phyloP scores from a whole-genome alignment of 2,888 invertebrate species.

The Ormyrus nitidulus region DNA sequence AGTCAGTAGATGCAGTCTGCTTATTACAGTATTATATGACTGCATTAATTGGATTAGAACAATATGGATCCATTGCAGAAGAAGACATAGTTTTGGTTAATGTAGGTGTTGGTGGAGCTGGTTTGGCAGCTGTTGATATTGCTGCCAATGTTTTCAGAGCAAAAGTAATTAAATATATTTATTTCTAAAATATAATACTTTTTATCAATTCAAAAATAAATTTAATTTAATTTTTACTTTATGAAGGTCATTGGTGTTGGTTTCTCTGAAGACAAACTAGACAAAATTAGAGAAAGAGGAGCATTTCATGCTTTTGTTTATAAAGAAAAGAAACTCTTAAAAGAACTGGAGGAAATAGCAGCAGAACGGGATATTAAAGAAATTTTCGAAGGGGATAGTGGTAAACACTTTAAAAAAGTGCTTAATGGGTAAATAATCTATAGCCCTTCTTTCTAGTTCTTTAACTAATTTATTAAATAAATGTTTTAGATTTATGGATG shows the following conservation, averaged over 20 bases:
- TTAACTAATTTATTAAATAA: slow-evolving; percentile 30
- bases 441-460: slow-evolving; percentile 3
- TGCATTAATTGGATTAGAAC: slow-evolving; percentile 80
- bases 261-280: slow-evolving; percentile 79
- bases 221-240: slow-evolving; percentile 20
- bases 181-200: slow-evolving; percentile 7
- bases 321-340: slow-evolving; percentile 77
- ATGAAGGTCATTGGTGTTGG: slow-evolving; percentile 83
- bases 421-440: slow-evolving; percentile 77
- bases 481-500: slow-evolving; percentile 67
- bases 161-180: slow-evolving; percentile 75
- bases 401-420: slow-evolving; percentile 78
- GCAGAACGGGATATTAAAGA: slow-evolving; percentile 79
- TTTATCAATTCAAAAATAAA: slow-evolving; percentile 12
- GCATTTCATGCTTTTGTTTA: slow-evolving; percentile 81
- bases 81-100: slow-evolving; percentile 81
- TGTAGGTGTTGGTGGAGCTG: slow-evolving; percentile 81
- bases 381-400: slow-evolving; percentile 82
- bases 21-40: slow-evolving; percentile 80
- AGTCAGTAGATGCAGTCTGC: slow-evolving; percentile 78
- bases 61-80: slow-evolving; percentile 76
- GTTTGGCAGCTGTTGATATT: slow-evolving; percentile 82
- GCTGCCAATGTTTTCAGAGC: slow-evolving; percentile 82
- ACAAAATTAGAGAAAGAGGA: slow-evolving; percentile 79
- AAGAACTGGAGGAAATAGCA: slow-evolving; percentile 78